Percentiles rank a stretch among this genome's conserved stretches.
These are phyloP conservation scores for Clitarchus hookeri DNA, from an alignment of 2,888 invertebrate genomes.

Conservation along the genomic window DNA sequence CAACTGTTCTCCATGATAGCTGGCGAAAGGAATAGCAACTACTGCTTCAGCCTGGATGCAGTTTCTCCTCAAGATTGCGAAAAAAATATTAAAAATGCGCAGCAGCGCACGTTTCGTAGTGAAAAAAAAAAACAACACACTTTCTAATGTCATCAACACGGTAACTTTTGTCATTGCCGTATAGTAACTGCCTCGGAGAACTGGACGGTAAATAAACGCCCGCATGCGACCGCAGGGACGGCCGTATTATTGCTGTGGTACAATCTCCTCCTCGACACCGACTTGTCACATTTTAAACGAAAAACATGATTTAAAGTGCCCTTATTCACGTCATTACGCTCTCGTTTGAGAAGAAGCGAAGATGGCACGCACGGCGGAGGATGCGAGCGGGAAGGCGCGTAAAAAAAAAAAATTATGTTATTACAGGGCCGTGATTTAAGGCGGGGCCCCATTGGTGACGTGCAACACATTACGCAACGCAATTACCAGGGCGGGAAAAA, in stretches of 20 bases:
- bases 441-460: background rate
- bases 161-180: too few species aligned
- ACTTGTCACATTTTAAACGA: background rate
- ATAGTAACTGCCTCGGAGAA: too few species aligned
- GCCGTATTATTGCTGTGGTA: background rate
- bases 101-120: too few species aligned
- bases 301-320: background rate
- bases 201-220: too few species aligned
- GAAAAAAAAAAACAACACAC: too few species aligned
- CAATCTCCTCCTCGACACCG: background rate
- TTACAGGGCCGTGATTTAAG: constrained; percentile 6
- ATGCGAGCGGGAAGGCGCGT: background rate
- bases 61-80: too few species aligned
- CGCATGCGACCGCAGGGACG: too few species aligned
- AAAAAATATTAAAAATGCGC: too few species aligned
- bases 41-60: too few species aligned
- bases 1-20: too few species aligned
- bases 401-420: background rate
- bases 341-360: background rate
- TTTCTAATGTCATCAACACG: too few species aligned
- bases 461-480: background rate
- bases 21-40: too few species aligned
- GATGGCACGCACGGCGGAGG: background rate
- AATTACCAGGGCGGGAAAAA: background rate
- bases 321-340: background rate